Evolutionary conservation across 2,113 vertebrate species (phyloP), one percentile per base, ranked within the genome.

Genomic region (Aix galericulata): DNA sequence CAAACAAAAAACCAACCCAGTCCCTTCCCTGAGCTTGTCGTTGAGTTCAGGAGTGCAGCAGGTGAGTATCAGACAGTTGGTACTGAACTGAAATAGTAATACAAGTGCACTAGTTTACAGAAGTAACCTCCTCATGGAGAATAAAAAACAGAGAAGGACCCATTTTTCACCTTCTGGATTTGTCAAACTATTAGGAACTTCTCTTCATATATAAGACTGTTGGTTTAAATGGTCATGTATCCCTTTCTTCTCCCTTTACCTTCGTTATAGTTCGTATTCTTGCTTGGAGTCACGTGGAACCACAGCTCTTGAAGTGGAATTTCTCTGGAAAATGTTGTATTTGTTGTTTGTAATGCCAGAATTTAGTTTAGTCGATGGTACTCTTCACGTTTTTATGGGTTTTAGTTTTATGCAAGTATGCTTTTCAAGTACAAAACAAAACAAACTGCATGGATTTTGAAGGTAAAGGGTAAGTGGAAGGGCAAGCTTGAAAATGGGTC

Each of bases 191-290:
- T 6, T 64, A 18, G 9, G 67, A 59, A 38, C 4, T 64, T 75
- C 14, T 52, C 25, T 67, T 89, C 0, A 0, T 17, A 1, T 81
- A 18, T 17, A 18, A 62, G 13, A 46, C 29, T 13, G 25, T 7
- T 69, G 29, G 5, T 67, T 84, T 78, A 74, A 56, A 21, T 79
- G 38, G n/a, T 78, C 36, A 18, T 18, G 6, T 44, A 32, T 71
- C 4, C 2, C 11, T 77, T 83, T 58, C 32, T 86, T 85, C 23
- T 27, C 82, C 16, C 12, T 66, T 90, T 58, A 11, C 4, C 5
- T 58, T 81, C 77, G 12, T 31, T 74, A 5, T 71, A 29, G 17
- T 86, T 6, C 6, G 6, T 63, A 42, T 55, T 71, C 76, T 23
- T 62, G 38, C 46, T 78, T 75, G 69, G 78, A 88, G n/a, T 12